phyloP scores from a whole-genome alignment of 2,888 invertebrate genomes.

The Drosophila setosimentum region DNA sequence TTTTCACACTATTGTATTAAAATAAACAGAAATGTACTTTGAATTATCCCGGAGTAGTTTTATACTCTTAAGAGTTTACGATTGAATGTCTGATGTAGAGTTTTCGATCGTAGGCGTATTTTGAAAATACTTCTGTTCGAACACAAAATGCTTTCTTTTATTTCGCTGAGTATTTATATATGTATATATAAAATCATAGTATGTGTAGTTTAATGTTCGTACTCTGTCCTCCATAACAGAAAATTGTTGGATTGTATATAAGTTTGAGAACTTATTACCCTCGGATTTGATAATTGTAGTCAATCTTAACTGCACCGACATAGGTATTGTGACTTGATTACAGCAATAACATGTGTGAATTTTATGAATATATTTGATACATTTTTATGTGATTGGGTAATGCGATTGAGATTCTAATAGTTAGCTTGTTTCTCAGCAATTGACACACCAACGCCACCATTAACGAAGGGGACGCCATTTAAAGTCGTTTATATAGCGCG shows the following conservation, averaged over 20 bases:
- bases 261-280: neutral
- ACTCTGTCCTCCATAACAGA: neutral
- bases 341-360: too few relatives aligned
- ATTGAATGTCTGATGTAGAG: neutral
- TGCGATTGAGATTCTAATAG: neutral
- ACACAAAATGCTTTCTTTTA: neutral
- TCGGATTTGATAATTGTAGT: neutral
- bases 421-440: conserved; percentile 10
- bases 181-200: neutral
- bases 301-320: neutral
- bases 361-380: neutral
- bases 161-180: neutral
- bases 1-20: neutral
- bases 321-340: neutral
- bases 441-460: neutral
- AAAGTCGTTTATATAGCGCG: conserved; percentile 30
- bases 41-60: neutral
- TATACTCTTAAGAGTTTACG: neutral
- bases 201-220: neutral
- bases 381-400: neutral
- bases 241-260: neutral
- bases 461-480: conserved; percentile 12
- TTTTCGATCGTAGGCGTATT: neutral
- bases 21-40: neutral
- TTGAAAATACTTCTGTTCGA: too few relatives aligned